Percentiles rank a stretch among this genome's conserved stretches.
phyloP scores from a whole-genome alignment of 1,140 invertebrate genomes.

The Tribolium madens region DNA sequence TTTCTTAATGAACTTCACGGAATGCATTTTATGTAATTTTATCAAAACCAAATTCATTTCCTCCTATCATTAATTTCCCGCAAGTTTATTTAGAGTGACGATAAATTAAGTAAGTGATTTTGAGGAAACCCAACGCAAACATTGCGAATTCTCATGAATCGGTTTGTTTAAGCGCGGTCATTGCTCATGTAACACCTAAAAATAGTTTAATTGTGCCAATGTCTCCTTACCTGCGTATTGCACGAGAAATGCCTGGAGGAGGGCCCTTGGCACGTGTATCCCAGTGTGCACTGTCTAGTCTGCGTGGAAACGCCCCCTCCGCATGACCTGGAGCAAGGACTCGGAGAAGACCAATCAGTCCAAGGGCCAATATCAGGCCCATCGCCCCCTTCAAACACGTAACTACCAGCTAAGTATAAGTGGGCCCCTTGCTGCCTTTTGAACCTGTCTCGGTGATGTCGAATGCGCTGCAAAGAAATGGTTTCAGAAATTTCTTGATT shows the following conservation, averaged over 20 bases:
- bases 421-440: constrained; percentile 80
- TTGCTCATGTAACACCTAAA: constrained; percentile 3
- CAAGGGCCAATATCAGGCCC: constrained; percentile 72
- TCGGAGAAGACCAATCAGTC: constrained; percentile 82
- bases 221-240: constrained; percentile 79
- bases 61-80: background rate
- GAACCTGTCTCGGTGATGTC: constrained; percentile 72
- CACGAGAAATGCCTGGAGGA: constrained; percentile 88
- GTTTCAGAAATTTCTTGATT: background rate
- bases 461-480: constrained; percentile 61
- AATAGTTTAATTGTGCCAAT: constrained; percentile 40
- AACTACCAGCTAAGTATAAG: constrained; percentile 75
- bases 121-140: constrained; percentile 8
- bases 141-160: constrained; percentile 20
- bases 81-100: background rate
- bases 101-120: background rate
- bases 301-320: constrained; percentile 89
- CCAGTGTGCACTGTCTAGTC: constrained; percentile 76
- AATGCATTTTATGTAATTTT: too few relatives aligned
- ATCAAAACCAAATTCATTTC: too few relatives aligned
- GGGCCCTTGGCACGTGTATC: constrained; percentile 80
- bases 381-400: constrained; percentile 73
- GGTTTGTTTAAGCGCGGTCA: constrained; percentile 22
- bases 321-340: constrained; percentile 86
- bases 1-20: too few relatives aligned